These are phyloP conservation scores for Lutjanus campechanus DNA, from an alignment of 2,797 vertebrate genomes.

Conservation along the genomic window DNA sequence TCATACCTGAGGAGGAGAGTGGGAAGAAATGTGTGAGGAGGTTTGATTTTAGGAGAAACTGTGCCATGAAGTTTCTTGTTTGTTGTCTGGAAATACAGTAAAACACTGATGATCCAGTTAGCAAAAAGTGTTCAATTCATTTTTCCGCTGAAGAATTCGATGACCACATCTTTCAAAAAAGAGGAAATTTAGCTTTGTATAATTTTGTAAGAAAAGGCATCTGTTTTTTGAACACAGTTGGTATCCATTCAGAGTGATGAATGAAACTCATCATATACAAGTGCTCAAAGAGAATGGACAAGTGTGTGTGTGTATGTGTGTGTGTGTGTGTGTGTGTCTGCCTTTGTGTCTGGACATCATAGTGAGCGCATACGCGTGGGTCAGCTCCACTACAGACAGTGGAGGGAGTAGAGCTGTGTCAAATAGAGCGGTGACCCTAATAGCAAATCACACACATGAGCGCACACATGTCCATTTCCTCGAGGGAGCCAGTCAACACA, in stretches of 20 bases:
- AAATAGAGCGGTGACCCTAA: slow-evolving; percentile 80
- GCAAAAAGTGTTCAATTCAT: neutral
- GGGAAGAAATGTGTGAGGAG: slow-evolving; percentile 13
- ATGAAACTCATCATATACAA: slow-evolving; percentile 29
- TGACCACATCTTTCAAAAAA: neutral
- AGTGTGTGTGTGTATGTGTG: neutral
- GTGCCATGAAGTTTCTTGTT: neutral
- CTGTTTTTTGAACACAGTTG: slow-evolving; percentile 17
- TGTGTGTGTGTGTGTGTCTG: slow-evolving; percentile 4
- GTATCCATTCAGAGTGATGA: slow-evolving; percentile 23
- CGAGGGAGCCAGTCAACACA: slow-evolving; percentile 73
- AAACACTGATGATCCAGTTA: neutral
- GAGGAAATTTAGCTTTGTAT: neutral
- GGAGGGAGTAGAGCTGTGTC: slow-evolving; percentile 68
- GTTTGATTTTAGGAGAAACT: neutral
- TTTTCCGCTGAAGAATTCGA: neutral
- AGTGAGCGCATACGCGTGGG: slow-evolving; percentile 51
- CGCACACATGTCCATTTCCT: slow-evolving; percentile 78
- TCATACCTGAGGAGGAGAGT: slow-evolving; percentile 92
- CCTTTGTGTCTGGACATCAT: slow-evolving; percentile 65
- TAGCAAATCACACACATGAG: slow-evolving; percentile 83
- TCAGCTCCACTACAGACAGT: slow-evolving; percentile 63
- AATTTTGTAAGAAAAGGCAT: neutral
- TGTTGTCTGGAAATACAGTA: neutral
- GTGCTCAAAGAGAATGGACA: slow-evolving; percentile 22